Evolutionary conservation across 2,797 vertebrate genomes (phyloP).

Genomic region (Enteromius mattozi): DNA sequence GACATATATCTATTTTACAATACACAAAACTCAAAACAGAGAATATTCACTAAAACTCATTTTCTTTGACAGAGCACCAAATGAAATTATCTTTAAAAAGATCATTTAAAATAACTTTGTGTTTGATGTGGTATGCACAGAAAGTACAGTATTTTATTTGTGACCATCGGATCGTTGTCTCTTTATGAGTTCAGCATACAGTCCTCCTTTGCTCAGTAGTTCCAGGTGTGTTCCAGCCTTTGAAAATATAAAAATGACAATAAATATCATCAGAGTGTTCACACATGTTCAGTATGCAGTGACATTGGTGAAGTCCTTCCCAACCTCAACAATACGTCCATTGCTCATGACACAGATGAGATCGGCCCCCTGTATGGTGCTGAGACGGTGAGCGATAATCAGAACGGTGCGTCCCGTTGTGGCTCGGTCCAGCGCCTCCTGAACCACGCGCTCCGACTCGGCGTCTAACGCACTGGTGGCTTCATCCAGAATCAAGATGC

Average conservation of each 20-base stretch:
- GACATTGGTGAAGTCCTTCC: slow-evolving; percentile 47
- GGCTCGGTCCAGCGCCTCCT: slow-evolving; percentile 90
- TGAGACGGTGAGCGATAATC: slow-evolving; percentile 94
- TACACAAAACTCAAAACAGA: not conserved
- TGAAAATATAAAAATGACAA: not conserved
- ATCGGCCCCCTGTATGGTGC: slow-evolving; percentile 89
- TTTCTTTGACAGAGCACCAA: slow-evolving; percentile 1
- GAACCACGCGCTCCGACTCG: slow-evolving; percentile 88
- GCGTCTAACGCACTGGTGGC: slow-evolving; percentile 94
- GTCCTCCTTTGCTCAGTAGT: slow-evolving; percentile 83
- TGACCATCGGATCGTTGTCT: slow-evolving; percentile 82
- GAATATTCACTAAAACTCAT: not conserved
- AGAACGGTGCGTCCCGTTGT: slow-evolving; percentile 89
- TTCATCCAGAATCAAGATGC: slow-evolving; percentile 89
- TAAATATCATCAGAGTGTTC: not conserved
- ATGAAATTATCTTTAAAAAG: not conserved
- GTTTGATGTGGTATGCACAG: not conserved
- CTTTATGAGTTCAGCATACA: slow-evolving; percentile 88
- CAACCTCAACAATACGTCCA: slow-evolving; percentile 88
- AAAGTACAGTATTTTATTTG: slow-evolving; percentile 65
- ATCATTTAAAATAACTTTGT: not conserved
- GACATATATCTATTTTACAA: not conserved
- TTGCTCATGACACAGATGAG: slow-evolving; percentile 89
- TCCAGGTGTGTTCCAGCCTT: slow-evolving; percentile 88
- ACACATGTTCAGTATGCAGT: not conserved